Evolutionary conservation across 2,797 vertebrate species (phyloP).

Genomic region (Falco berigora): DNA sequence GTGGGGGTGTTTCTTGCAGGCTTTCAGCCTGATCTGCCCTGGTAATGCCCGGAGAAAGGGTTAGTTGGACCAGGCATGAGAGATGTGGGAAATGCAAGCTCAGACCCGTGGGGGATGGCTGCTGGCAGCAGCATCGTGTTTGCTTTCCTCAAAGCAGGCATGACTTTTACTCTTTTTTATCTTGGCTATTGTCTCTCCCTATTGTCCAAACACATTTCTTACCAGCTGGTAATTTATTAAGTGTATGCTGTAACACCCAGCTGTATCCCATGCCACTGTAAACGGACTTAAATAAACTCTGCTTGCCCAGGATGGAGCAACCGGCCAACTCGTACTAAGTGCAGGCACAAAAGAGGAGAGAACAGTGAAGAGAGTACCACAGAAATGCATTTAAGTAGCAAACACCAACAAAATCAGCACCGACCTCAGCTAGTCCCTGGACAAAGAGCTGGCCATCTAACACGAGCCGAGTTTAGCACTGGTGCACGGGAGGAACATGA

Average conservation of each 20-base stretch:
- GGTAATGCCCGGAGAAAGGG: no score
- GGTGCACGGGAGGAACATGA: accelerated
- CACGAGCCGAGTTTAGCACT: neutral
- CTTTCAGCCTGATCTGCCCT: neutral
- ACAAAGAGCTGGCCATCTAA: neutral
- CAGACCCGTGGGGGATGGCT: neutral
- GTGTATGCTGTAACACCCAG: neutral
- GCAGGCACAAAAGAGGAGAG: neutral
- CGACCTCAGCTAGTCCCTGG: neutral
- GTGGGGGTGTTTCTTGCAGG: accelerated
- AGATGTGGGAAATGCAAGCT: neutral
- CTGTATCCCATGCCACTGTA: neutral
- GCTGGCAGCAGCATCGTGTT: neutral
- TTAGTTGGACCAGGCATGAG: neutral
- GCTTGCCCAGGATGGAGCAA: neutral
- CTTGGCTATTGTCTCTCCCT: neutral
- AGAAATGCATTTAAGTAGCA: neutral
- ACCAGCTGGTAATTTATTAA: neutral
- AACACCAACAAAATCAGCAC: neutral
- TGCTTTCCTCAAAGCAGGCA: neutral
- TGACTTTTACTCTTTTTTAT: neutral
- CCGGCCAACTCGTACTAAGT: neutral
- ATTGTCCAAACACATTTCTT: neutral
- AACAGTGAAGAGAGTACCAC: neutral
- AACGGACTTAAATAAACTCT: neutral